Evolutionary conservation across 2,113 vertebrate genomes (phyloP).

Genomic region (Merops nubicus): DNA sequence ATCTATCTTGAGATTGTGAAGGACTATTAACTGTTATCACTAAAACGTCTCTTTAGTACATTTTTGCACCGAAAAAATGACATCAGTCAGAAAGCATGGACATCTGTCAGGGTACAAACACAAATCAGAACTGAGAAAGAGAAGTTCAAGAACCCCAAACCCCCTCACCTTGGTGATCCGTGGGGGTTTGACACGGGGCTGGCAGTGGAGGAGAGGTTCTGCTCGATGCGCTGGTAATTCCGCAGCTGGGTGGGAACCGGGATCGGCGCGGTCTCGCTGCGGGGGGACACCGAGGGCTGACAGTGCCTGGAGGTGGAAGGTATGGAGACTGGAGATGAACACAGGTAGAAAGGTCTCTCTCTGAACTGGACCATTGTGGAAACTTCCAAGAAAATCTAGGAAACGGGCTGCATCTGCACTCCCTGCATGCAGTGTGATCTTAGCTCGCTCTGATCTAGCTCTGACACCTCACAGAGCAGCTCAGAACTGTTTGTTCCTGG

Average conservation of each 20-base stretch:
- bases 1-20: neutral
- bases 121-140: neutral
- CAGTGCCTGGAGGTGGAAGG: slow-evolving; percentile 77
- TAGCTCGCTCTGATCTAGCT: neutral
- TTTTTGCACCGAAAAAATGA: neutral
- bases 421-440: neutral
- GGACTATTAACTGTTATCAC: neutral
- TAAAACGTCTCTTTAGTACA: neutral
- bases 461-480: neutral
- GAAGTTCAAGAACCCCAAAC: neutral
- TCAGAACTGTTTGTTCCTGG: neutral
- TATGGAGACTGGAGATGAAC: slow-evolving; percentile 35
- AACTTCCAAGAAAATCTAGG: neutral
- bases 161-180: slow-evolving; percentile 89
- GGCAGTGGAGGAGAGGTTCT: slow-evolving; percentile 90
- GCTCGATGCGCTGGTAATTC: slow-evolving; percentile 97
- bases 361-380: neutral
- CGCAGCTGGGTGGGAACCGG: slow-evolving; percentile 94
- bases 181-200: slow-evolving; percentile 82
- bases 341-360: neutral
- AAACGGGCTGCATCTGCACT: neutral
- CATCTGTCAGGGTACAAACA: neutral
- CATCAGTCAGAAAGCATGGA: neutral
- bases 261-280: slow-evolving; percentile 90
- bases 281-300: slow-evolving; percentile 85